phyloP scores from a whole-genome alignment of 2,888 invertebrate genomes.

The Melieria picta region DNA sequence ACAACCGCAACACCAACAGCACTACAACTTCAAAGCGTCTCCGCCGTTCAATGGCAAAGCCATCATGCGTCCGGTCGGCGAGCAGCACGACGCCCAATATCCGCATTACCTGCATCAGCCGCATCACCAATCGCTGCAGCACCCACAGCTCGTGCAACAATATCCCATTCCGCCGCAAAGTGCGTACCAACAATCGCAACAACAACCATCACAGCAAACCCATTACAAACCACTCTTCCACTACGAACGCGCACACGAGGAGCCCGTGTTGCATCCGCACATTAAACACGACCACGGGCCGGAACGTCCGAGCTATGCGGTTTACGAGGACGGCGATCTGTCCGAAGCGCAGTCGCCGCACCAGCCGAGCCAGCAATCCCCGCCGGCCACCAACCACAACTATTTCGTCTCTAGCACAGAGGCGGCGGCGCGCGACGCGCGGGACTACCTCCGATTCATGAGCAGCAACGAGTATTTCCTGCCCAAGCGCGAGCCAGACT shows the following conservation, averaged over 20 bases:
- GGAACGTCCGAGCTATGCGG: slow-evolving; percentile 35
- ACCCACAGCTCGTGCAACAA: slow-evolving; percentile 30
- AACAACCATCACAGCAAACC: slow-evolving; percentile 29
- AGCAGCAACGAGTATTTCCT: slow-evolving; percentile 61
- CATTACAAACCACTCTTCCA: slow-evolving; percentile 14
- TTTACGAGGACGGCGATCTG: slow-evolving; percentile 56
- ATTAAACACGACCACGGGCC: slow-evolving; percentile 22
- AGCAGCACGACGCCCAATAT: slow-evolving; percentile 30
- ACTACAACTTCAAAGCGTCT: slow-evolving; percentile 59
- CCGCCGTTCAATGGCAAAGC: slow-evolving; percentile 57
- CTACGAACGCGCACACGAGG: slow-evolving; percentile 19
- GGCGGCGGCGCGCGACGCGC: slow-evolving; percentile 54
- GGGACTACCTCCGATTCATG: slow-evolving; percentile 62
- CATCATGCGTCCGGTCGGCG: slow-evolving; percentile 49
- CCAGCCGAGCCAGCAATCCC: slow-evolving; percentile 26
- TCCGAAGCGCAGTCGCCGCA: slow-evolving; percentile 26
- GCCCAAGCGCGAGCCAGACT: slow-evolving; percentile 61
- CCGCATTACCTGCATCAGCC: slow-evolving; percentile 44
- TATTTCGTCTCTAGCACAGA: slow-evolving; percentile 34
- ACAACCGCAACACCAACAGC: slow-evolving; percentile 43
- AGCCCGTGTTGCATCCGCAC: slow-evolving; percentile 32
- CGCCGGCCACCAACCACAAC: slow-evolving; percentile 29
- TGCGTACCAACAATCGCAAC: slow-evolving; percentile 10
- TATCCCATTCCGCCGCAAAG: slow-evolving; percentile 32
- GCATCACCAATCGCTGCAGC: slow-evolving; percentile 31